phyloP scores from a whole-genome alignment of 2,113 vertebrate species.

The Lagopus leucura region DNA sequence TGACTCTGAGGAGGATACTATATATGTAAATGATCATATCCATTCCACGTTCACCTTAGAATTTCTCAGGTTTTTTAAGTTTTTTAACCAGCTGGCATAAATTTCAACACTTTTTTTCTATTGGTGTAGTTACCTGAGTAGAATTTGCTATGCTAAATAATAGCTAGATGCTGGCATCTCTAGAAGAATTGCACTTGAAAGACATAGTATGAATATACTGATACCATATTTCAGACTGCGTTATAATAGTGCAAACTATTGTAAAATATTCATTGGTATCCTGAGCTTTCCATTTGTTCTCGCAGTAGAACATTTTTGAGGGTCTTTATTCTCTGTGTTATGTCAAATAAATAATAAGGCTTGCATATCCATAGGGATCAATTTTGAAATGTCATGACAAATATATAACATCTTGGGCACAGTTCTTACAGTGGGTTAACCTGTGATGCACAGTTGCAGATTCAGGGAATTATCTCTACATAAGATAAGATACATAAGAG shows the following conservation, averaged over 20 bases:
- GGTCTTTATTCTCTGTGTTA: not conserved
- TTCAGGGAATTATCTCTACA: not conserved
- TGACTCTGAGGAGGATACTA: not conserved
- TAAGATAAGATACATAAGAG: too few species aligned
- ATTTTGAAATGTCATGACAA: not conserved
- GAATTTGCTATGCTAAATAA: not conserved
- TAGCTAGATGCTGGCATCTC: not conserved
- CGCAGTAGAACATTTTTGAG: too few species aligned
- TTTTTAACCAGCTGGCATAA: not conserved
- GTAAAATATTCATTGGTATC: not conserved
- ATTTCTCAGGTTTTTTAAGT: not conserved
- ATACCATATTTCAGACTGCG: not conserved
- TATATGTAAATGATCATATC: not conserved
- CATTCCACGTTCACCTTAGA: not conserved
- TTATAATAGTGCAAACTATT: not conserved
- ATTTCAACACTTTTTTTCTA: not conserved
- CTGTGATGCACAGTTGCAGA: not conserved
- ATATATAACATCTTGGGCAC: not conserved
- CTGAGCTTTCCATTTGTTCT: not conserved
- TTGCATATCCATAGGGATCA: not conserved
- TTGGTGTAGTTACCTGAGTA: not conserved
- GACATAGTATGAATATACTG: not conserved
- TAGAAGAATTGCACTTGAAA: not conserved
- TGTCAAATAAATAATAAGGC: not conserved
- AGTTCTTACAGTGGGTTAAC: not conserved